Conservation (phyloP, 2,797 vertebrate genomes). For the Phataginus tetradactyla region DNA sequence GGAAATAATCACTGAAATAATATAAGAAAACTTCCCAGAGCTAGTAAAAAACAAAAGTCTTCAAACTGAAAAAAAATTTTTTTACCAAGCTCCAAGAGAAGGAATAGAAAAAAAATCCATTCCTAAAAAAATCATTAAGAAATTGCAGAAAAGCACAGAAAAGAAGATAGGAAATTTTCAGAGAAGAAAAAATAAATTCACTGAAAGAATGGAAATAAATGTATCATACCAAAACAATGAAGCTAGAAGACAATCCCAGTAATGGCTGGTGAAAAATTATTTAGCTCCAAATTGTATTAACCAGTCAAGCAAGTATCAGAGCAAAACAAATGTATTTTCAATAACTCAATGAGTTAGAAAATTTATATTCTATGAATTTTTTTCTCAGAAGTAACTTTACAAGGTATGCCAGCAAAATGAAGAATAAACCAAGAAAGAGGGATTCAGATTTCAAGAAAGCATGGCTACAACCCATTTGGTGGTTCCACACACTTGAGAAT, state of each 20-base stretch:
- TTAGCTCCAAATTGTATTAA: background rate
- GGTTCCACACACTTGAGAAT: background rate
- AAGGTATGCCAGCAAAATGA: background rate
- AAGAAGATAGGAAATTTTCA: background rate
- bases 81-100: background rate
- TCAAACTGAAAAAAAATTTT: background rate
- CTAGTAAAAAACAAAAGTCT: background rate
- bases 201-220: background rate
- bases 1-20: background rate
- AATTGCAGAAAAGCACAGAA: background rate
- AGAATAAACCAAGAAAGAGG: background rate
- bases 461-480: background rate
- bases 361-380: background rate
- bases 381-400: slow-evolving; percentile 8
- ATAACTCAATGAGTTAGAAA: background rate
- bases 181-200: background rate
- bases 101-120: background rate
- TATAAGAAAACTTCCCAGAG: background rate
- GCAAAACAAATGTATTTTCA: background rate
- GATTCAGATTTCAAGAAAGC: background rate
- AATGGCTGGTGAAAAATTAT: background rate
- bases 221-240: background rate
- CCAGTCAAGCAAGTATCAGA: background rate
- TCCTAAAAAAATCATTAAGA: background rate
- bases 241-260: background rate